Base-by-base conservation (phyloP, 2,113 vertebrate genomes). In the Psophia crepitans region DNA sequence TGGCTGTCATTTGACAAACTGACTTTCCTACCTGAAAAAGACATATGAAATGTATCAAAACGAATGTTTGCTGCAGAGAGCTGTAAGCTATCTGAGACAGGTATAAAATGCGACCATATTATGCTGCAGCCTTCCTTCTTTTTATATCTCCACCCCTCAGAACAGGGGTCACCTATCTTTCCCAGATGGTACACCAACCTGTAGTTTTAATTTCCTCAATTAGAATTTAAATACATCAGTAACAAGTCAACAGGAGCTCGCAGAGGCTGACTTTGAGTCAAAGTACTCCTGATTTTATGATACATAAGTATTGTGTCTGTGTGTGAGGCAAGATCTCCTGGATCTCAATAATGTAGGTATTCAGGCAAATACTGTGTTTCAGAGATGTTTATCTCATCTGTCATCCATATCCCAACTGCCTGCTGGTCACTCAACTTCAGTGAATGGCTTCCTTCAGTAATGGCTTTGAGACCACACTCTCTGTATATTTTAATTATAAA, bases 11-110 rank as follows among this genome's bases (percentile, higher is more conserved):
- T 77, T 91, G 30, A 89, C 75, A 91, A 93, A 91, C 63, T 89
- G 49, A 46, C 27, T 90, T 92, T 90, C 27, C 54, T 69, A 70
- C 75, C 87, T 84, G 76, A 89, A 94, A 85, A 94, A 96, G 65
- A 79, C 65, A 30, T 44, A 63, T 30, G 35, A 91, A 91, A 77
- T 79, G 48, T 54, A 93, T 84, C 90, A 95, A 90, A 92, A 93
- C 8, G 56, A 73, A 77, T 84, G 35, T 56, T 90, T 73, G 22
- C 53, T 90, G n/a, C 7, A 49, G 44, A 33, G 30, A 87, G 19
- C 58, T 86, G 71, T 68, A 35, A 70, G 60, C 20, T 89, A 18
- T 44, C 58, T 11, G 4, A 84, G 83, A 68, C 11, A 53, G 24
- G 37, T 68, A 44, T 76, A 78, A 93, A 90, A 87, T 69, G 60